Evolutionary conservation across 1,140 invertebrate species (phyloP).

Genomic region (Penaeus indicus): DNA sequence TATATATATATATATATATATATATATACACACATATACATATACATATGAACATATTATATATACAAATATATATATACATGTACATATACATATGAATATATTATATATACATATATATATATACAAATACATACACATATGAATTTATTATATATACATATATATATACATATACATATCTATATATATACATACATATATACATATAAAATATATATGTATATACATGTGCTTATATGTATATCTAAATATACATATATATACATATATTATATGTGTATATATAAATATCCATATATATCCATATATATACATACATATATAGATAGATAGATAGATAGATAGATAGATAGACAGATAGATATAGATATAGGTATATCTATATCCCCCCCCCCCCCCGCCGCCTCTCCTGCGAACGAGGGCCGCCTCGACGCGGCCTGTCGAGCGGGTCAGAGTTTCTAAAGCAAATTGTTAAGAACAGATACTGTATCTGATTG

Average conservation of each 20-base stretch:
- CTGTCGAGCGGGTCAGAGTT: no score
- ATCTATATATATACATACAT: neutral
- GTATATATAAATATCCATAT: neutral
- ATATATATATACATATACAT: neutral
- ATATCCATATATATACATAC: neutral
- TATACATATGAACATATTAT: neutral
- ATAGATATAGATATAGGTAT: slow-evolving; percentile 19
- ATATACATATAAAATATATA: slow-evolving; percentile 32
- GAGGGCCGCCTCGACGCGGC: no score
- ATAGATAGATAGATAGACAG: neutral
- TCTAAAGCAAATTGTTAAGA: no score
- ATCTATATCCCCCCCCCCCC: slow-evolving; percentile 23
- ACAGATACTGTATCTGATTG: no score
- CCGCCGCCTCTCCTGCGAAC: no score
- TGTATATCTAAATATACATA: neutral
- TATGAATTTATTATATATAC: no score
- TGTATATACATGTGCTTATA: neutral
- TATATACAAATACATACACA: no score
- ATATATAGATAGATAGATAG: neutral
- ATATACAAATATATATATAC: slow-evolving; percentile 14
- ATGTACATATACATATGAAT: neutral
- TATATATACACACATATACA: neutral
- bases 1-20: slow-evolving; percentile 2
- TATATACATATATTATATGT: neutral
- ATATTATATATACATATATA: no score